Base-by-base conservation (phyloP, 2,888 invertebrate genomes). In the Sphinx pinastri region DNA sequence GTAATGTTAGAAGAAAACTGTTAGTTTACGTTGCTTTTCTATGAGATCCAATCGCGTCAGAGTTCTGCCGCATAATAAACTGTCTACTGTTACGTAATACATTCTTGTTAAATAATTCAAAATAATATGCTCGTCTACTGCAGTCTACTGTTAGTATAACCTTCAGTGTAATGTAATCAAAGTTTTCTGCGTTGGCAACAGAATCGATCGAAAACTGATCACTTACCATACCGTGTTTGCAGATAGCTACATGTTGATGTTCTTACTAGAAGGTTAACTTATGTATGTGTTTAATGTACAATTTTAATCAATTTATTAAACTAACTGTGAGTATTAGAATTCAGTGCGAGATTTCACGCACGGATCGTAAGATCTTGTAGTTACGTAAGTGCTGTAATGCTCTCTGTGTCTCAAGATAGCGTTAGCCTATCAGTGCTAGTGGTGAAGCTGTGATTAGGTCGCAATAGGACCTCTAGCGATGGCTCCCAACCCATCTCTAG, bases 201-300 rank as follows among this genome's bases (percentile, higher is more conserved):
- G 25, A 25, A 25, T 55, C 19, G 55, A 55, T 55, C 55, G 12
- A 55, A 55, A 55, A 55, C 55, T 55, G 55, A 55, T 55, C 55
- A 55, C 55, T 55, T 55, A 55, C 10, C 16, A 19, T 55, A 55
- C 11, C 55, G 55, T 55, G 55, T 55, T 55, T n/a, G 3, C 11
- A 16, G 19, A 19, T 2, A n/a, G 55, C 16, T 55, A 55, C n/a
- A 11, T 55, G 8, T 19, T 7, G 55, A 55, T 55, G 16, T 55
- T 55, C 55, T n/a, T 55, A 19, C 19, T 54, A 16, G 19, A 54
- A 54, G 16, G 55, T 11, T 19, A 19, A 19, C 55, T 16, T n/a
- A 55, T 16, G 2, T 11, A 16, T 55, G 2, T 10, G 11, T 19
- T 7, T 38, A 38, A 38, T 38, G 5, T 7, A 38, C 5, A 38